These are phyloP conservation scores for Autographa gamma DNA, from an alignment of 2,888 invertebrate genomes.

Conservation along the genomic window DNA sequence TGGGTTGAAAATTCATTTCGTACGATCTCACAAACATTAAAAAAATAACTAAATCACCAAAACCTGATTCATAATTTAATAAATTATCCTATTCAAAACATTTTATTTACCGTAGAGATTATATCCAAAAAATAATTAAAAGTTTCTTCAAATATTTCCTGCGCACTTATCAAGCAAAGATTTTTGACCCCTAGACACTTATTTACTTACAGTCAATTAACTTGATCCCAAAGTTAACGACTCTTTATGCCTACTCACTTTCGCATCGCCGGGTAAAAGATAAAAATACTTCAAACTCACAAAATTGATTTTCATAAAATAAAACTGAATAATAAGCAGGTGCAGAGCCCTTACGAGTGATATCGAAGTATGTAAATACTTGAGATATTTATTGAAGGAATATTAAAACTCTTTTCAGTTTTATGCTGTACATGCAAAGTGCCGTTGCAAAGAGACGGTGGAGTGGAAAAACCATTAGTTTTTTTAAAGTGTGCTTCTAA, in stretches of 20 bases:
- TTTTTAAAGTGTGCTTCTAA: too few species aligned
- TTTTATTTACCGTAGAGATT: not conserved
- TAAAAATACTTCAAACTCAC: not conserved
- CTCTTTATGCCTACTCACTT: constrained; percentile 4
- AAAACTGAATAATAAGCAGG: not conserved
- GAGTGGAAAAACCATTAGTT: too few species aligned
- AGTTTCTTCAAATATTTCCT: not conserved
- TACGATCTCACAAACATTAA: too few species aligned
- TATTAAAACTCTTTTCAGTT: too few species aligned
- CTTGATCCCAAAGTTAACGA: not conserved
- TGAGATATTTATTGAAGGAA: too few species aligned
- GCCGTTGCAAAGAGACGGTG: too few species aligned
- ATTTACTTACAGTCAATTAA: constrained; percentile 1
- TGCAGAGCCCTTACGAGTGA: not conserved
- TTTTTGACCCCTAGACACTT: constrained; percentile 3
- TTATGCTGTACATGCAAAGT: too few species aligned
- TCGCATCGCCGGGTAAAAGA: constrained; percentile 4
- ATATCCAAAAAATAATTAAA: not conserved
- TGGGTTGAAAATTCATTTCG: too few species aligned
- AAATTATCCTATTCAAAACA: not conserved
- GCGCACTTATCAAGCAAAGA: not conserved
- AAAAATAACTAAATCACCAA: too few species aligned
- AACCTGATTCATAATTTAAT: not conserved
- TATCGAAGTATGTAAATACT: not conserved
- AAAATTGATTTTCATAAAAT: constrained; percentile 4